Evolutionary conservation across 2,797 vertebrate genomes (phyloP), one percentile per base, ranked within the genome.

Genomic region (Gallinago nigripennis): DNA sequence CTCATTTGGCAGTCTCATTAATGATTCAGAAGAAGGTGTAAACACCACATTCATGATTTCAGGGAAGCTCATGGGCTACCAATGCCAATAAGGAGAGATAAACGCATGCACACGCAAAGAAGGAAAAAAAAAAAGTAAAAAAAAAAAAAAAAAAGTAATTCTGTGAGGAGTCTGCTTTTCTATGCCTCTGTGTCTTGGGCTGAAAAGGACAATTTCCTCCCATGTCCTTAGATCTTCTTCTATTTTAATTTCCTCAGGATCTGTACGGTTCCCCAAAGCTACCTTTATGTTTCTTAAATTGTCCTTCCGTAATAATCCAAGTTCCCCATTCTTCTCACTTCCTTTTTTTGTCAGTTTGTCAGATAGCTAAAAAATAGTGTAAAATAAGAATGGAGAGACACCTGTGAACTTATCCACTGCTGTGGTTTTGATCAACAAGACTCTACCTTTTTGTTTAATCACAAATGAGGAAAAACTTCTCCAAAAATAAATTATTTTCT

Each of bases 31-130:
- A 95, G 89, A 97, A 96, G 95, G 91, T 96, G 92, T 90, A 97
- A 98, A 97, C 92, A 96, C 88, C 87, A 96, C 93, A 94, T 95
- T 97, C 97, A 96, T 79, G 97, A 97, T 97, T 97, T 97, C 95
- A 95, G 90, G 41, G 46, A 96, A 95, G 80, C 50, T 94, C 86
- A 83, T 95, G 91, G 75, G 64, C 70, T 97, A 76, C 16, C 84
- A 94, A 96, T 88, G 60, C 5, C 39, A 88, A 69, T 92, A 68
- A 75, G 30, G 48, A 68, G 5, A 61, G 5, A 41, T 2, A 2
- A 13, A 48, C 23, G 4, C 51, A 53, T 28, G 17, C 46, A 48
- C 27, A 53, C 27, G 30, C 25, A 11, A 46, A 8, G 37, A 58
- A 37, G 10, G 16, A 37, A 65, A 35, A 33, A 43, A 39, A 9